Percentiles rank a stretch among this genome's conserved stretches.
Evolutionary conservation across 37 sponge, comb jelly and placozoan species (phyloP).

Genomic region (Beroe ovata): DNA sequence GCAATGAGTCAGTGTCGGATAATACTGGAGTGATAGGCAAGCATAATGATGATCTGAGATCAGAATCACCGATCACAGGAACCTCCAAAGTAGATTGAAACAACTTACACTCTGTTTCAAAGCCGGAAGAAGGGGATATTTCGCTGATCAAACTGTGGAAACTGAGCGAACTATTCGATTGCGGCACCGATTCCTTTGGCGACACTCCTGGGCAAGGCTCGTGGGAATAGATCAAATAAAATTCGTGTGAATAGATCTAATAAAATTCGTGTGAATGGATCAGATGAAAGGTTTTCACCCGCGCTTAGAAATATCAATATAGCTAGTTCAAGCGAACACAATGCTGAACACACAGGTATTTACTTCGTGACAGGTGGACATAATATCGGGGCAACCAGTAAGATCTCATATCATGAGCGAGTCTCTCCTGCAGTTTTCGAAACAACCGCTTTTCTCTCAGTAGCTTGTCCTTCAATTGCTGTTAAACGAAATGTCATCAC

Average conservation of each 20-base stretch:
- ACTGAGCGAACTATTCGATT: background rate
- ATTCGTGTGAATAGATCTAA: too few species aligned
- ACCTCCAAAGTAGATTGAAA: too few species aligned
- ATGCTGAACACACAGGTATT: too few species aligned
- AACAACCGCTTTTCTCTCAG: conserved; percentile 20
- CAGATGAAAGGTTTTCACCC: too few species aligned
- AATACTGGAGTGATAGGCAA: too few species aligned
- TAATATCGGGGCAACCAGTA: conserved; percentile 22
- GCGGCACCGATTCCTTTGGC: background rate
- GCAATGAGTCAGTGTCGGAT: background rate
- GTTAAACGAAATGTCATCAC: too few species aligned
- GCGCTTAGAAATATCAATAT: too few species aligned
- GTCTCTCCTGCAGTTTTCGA: background rate
- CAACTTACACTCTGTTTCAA: conserved; percentile 5
- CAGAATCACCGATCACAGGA: too few species aligned
- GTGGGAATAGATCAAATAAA: too few species aligned
- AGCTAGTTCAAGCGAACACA: too few species aligned
- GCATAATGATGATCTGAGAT: too few species aligned
- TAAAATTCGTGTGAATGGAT: too few species aligned
- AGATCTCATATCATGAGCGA: conserved; percentile 20
- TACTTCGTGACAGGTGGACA: background rate
- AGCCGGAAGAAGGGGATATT: background rate
- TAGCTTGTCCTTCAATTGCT: conserved; percentile 64
- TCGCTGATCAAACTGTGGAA: background rate
- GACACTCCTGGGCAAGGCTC: background rate